These are phyloP conservation scores for Malacoctenus gilli DNA, from an alignment of 2,797 vertebrate genomes.

Conservation along the genomic window DNA sequence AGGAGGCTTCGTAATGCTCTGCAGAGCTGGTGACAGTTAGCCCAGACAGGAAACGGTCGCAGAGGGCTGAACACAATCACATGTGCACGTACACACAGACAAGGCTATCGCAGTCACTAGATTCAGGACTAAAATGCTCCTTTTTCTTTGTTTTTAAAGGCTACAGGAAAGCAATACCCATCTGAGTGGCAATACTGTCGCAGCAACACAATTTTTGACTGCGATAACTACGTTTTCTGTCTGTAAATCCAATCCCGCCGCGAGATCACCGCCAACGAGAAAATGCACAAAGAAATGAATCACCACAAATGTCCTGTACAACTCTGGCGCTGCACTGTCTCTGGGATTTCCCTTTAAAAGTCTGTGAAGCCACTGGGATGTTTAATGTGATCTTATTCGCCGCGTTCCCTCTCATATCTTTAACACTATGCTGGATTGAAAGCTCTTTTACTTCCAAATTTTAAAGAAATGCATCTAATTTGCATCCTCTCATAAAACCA, in stretches of 20 bases:
- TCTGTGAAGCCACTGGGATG: too few species aligned
- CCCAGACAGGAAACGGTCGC: too few species aligned
- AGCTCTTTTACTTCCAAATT: too few species aligned
- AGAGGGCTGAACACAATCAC: slow-evolving; percentile 29
- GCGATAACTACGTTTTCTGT: slow-evolving; percentile 43
- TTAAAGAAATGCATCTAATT: too few species aligned
- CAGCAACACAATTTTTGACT: slow-evolving; percentile 18
- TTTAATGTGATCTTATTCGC: too few species aligned
- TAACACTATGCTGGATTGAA: too few species aligned
- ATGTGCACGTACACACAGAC: slow-evolving; percentile 9
- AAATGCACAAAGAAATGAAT: slow-evolving; percentile 23
- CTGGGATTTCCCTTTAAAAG: neutral
- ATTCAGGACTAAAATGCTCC: slow-evolving; percentile 17
- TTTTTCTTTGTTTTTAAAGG: slow-evolving; percentile 43
- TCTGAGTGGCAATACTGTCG: slow-evolving; percentile 27
- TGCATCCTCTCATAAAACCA: too few species aligned
- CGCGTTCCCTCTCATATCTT: too few species aligned
- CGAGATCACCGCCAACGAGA: slow-evolving; percentile 15
- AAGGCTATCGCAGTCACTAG: slow-evolving; percentile 29
- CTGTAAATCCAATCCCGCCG: slow-evolving; percentile 27
- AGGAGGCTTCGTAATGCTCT: too few species aligned
- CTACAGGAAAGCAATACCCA: slow-evolving; percentile 42
- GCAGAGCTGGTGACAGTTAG: too few species aligned
- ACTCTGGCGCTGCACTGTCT: slow-evolving; percentile 11
- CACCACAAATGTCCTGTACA: neutral